Evolutionary conservation across 2,113 vertebrate genomes (phyloP), one percentile per base, ranked within the genome.

Genomic region (Bettongia penicillata): DNA sequence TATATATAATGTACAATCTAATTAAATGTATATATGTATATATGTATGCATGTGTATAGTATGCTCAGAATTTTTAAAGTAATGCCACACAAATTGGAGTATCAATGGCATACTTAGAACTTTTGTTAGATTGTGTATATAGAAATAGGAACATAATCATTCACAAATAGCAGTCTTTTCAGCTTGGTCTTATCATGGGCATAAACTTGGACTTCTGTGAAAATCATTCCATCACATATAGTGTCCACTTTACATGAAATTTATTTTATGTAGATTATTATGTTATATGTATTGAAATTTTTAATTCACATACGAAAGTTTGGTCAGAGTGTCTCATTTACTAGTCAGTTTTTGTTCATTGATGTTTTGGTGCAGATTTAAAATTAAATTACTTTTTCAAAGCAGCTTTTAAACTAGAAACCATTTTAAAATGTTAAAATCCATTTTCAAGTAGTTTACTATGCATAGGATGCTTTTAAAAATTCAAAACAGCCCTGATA

Each of bases 401-500:
- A 48, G 0, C 52, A 93, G 90, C 55, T 95, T 97, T 96, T 93
- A 95, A 96, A 96, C 94, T 0, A 94, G 94, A 90, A 96, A 97
- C 89, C 57, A 92, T 96, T 92, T 94, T 97, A 94, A 97, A 95
- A 91, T 97, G 97, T 93, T 96, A 98, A 96, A 96, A 98, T 94
- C 97, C 97, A 96, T 98, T 98, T 98, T 98, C 98, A 98, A 97
- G 95, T 61, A 97, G 94, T 94, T 98, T 98, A 96, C 92, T 97
- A 95, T 95, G 97, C 97, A 96, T 93, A 98, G 93, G 97, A 77
- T 84, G 96, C 93, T 97, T 98, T 98, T 97, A 99, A 98, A 99
- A 98, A 98, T 98, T 98, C 97, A 98, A 97, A 98, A 97, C 97
- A 97, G 93, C 28, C 93, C 52, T 95, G 93, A 97, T 96, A 98